Conservation (phyloP, 2,797 vertebrate species). For the Morus bassanus region DNA sequence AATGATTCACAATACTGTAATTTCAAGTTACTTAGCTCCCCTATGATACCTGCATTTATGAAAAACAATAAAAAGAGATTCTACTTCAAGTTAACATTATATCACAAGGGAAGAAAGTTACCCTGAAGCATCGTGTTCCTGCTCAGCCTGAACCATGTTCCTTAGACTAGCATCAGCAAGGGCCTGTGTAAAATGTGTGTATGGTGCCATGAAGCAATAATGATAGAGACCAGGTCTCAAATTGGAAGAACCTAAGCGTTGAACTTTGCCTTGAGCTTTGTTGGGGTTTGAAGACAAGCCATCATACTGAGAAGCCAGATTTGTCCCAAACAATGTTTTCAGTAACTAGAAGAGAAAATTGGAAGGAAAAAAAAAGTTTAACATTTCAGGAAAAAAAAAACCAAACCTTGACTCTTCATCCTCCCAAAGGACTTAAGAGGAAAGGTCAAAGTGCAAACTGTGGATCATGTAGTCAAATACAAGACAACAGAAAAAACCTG, state of each 20-base stretch:
- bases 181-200: constrained; percentile 99
- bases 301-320: constrained; percentile 95
- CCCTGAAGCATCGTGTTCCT: constrained; percentile 93
- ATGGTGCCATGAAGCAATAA: constrained; percentile 99
- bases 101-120: constrained; percentile 61
- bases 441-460: not conserved
- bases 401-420: not conserved
- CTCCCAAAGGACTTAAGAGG: not conserved
- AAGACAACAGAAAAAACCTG: not conserved
- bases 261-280: constrained; percentile 91
- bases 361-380: not conserved
- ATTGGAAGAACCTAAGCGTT: constrained; percentile 92
- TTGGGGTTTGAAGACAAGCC: constrained; percentile 85
- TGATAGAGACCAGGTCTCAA: constrained; percentile 93
- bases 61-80: not conserved
- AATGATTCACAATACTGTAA: not conserved
- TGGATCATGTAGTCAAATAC: not conserved
- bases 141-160: constrained; percentile 96
- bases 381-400: not conserved
- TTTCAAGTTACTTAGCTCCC: not conserved
- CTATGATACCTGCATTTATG: not conserved
- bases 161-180: constrained; percentile 94
- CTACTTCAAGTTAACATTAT: not conserved
- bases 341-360: constrained; percentile 77
- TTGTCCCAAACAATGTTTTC: constrained; percentile 97